These are phyloP conservation scores for Passerina amoena DNA, from an alignment of 2,113 vertebrate species.

Conservation along the genomic window DNA sequence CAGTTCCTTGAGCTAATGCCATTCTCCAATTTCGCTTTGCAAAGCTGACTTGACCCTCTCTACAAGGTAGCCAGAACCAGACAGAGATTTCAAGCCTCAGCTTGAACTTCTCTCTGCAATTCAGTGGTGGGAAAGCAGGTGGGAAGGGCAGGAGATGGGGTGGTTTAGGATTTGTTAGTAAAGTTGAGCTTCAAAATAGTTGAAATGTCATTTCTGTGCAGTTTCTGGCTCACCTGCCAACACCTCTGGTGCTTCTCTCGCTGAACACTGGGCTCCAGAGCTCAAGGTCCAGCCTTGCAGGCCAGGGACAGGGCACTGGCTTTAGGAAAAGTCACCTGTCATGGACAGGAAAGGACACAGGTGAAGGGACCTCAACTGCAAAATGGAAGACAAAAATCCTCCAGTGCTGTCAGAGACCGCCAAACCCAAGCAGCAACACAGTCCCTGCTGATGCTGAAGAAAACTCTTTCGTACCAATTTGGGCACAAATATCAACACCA, in stretches of 20 bases:
- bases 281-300: background rate
- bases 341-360: background rate
- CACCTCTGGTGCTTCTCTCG: accelerated
- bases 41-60: background rate
- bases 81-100: background rate
- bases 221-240: background rate
- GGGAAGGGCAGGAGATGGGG: background rate
- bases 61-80: background rate
- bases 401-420: background rate
- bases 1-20: background rate
- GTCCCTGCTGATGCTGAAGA: background rate
- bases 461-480: background rate
- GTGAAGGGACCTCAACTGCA: background rate
- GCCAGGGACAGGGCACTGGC: background rate
- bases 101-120: background rate
- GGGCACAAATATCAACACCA: background rate
- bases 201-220: background rate
- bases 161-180: background rate
- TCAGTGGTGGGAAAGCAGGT: background rate
- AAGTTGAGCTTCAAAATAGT: background rate
- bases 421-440: accelerated
- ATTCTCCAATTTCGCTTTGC: conserved; percentile 5
- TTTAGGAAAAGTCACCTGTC: background rate
- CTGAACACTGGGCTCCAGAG: background rate
- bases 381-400: background rate